phyloP scores from a whole-genome alignment of 2,797 vertebrate genomes.

The Otolemur crassicaudatus region DNA sequence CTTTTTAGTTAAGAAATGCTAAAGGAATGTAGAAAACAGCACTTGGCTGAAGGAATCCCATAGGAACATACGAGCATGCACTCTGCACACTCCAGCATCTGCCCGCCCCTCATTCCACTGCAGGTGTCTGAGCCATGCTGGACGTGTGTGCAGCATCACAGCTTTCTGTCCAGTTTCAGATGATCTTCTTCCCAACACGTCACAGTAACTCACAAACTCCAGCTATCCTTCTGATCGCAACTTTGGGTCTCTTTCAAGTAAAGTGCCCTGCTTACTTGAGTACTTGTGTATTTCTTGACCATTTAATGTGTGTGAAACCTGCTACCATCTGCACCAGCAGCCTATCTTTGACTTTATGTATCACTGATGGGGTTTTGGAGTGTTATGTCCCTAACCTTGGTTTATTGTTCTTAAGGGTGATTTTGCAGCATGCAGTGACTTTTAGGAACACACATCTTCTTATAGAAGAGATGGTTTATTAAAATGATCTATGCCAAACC shows the following conservation, averaged over 20 bases:
- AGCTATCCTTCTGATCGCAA: not conserved
- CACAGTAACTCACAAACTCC: not conserved
- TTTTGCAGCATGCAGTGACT: not conserved
- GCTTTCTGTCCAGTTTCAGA: not conserved
- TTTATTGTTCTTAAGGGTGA: not conserved
- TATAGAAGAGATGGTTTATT: not conserved
- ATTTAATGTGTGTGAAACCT: not conserved
- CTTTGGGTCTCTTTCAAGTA: not conserved
- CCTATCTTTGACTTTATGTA: not conserved
- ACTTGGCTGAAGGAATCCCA: not conserved
- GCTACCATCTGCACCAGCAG: not conserved
- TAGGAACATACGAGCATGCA: not conserved
- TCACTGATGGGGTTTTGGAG: not conserved
- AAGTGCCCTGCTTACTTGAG: not conserved
- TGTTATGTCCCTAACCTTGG: not conserved
- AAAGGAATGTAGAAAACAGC: not conserved
- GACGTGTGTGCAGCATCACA: too few relatives aligned
- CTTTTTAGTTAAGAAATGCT: not conserved
- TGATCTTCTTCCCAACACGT: not conserved
- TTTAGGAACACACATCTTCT: not conserved
- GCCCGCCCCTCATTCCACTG: not conserved
- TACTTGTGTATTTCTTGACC: not conserved
- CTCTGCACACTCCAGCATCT: not conserved
- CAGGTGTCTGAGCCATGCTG: accelerated
- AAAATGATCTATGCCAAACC: not conserved